Evolutionary conservation across 2,888 invertebrate genomes (phyloP).

Genomic region (Ditylenchus weischeri): DNA sequence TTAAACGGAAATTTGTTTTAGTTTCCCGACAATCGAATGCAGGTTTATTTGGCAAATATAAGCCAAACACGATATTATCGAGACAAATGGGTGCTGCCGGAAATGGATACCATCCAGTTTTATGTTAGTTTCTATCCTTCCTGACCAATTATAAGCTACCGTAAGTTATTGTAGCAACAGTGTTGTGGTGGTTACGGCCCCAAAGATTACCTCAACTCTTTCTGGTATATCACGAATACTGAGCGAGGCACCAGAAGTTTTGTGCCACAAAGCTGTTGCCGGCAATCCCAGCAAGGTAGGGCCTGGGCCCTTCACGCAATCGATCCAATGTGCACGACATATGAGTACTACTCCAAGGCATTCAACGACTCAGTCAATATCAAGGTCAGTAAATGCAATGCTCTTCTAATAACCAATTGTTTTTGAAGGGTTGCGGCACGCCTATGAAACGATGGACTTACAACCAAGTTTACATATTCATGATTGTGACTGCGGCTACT

Average conservation of each 20-base stretch:
- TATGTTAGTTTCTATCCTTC: slow-evolving; percentile 45
- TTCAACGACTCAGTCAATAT: slow-evolving; percentile 49
- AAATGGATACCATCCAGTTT: slow-evolving; percentile 58
- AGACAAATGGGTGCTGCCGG: slow-evolving; percentile 56
- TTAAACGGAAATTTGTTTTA: slow-evolving; percentile 19
- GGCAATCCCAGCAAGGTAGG: slow-evolving; percentile 48
- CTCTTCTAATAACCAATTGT: background rate
- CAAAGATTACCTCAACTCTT: slow-evolving; percentile 51
- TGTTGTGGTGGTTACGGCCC: slow-evolving; percentile 54
- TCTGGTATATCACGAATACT: slow-evolving; percentile 55
- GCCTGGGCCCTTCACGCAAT: slow-evolving; percentile 52
- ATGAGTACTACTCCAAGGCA: slow-evolving; percentile 42
- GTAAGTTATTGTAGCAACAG: slow-evolving; percentile 44
- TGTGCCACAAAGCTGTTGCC: slow-evolving; percentile 54
- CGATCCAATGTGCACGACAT: slow-evolving; percentile 55
- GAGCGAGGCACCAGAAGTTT: slow-evolving; percentile 51
- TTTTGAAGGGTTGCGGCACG: slow-evolving; percentile 8
- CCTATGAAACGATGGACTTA: slow-evolving; percentile 7
- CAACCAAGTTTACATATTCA: slow-evolving; percentile 3
- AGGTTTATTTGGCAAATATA: slow-evolving; percentile 49
- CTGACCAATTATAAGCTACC: background rate
- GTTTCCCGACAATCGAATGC: slow-evolving; percentile 46
- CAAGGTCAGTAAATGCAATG: slow-evolving; percentile 32
- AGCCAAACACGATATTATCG: slow-evolving; percentile 51
- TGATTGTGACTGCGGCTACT: slow-evolving; percentile 1